Percentiles rank a stretch among this genome's conserved stretches.
These are phyloP conservation scores for Protobothrops flavoviridis DNA, from an alignment of 2,113 vertebrate genomes.

Conservation along the genomic window DNA sequence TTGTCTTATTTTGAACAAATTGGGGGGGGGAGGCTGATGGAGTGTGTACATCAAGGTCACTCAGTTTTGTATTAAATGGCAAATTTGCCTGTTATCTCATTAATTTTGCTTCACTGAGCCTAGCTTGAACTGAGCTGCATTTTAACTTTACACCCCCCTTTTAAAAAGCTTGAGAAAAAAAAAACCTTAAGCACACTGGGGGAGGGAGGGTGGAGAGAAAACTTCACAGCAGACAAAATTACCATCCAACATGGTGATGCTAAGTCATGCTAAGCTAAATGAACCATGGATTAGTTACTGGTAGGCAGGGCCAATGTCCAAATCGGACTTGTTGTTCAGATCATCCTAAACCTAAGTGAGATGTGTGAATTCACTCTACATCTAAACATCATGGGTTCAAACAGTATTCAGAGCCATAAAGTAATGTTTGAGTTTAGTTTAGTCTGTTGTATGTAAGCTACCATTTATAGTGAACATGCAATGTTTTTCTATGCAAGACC, in stretches of 20 bases:
- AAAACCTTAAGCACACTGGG: background rate
- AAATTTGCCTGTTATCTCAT: background rate
- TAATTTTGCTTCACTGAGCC: background rate
- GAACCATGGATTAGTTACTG: background rate
- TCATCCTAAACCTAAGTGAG: background rate
- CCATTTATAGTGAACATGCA: background rate
- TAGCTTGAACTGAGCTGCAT: background rate
- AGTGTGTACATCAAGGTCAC: background rate
- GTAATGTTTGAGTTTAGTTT: background rate
- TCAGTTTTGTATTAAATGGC: background rate
- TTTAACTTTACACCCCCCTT: background rate
- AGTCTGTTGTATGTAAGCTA: background rate
- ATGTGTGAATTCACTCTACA: background rate
- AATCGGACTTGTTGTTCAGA: background rate
- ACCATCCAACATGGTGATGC: background rate
- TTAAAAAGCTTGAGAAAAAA: background rate
- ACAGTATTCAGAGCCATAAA: background rate
- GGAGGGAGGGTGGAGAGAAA: background rate
- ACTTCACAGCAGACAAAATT: background rate
- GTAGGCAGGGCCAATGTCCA: background rate
- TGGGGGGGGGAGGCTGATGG: background rate
- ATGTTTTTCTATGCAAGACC: background rate
- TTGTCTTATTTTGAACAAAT: background rate
- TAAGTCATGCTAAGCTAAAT: background rate
- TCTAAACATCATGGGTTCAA: background rate